Evolutionary conservation across 2,888 invertebrate species (phyloP).

Genomic region (Hypselothyrea guttata): DNA sequence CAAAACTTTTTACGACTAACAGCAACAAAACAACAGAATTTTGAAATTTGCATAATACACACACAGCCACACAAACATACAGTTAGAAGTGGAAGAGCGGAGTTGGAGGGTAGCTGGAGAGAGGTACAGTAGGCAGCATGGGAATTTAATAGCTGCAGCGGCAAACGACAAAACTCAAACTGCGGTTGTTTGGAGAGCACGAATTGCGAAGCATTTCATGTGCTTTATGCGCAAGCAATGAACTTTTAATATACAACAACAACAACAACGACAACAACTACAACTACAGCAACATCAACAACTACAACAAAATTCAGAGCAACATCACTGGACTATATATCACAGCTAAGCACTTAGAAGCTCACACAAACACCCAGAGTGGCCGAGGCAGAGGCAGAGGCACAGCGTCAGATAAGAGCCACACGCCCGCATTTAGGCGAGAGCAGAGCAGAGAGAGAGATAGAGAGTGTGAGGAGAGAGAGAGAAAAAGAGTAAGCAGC

Average conservation of each 20-base stretch:
- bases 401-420: conserved; percentile 29
- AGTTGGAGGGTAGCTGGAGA: neutral
- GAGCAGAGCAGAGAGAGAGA: neutral
- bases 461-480: neutral
- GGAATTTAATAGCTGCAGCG: conserved; percentile 72
- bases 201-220: conserved; percentile 69
- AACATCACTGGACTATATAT: conserved; percentile 60
- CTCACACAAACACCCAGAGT: conserved; percentile 42
- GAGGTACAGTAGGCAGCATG: conserved; percentile 19
- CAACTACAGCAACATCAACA: conserved; percentile 23
- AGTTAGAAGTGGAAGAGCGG: conserved; percentile 2
- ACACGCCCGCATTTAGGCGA: conserved; percentile 19
- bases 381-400: conserved; percentile 3
- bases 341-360: conserved; percentile 66
- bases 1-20: conserved; percentile 63
- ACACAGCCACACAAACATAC: conserved; percentile 27
- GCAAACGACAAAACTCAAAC: conserved; percentile 69
- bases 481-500: conserved; percentile 8
- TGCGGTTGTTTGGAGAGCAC: conserved; percentile 67
- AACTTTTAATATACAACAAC: conserved; percentile 74
- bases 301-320: conserved; percentile 25
- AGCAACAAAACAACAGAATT: conserved; percentile 51
- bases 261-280: conserved; percentile 29
- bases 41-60: conserved; percentile 70
- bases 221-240: conserved; percentile 76